Evolutionary conservation across 2,888 invertebrate genomes (phyloP).

Genomic region (Tenthredo amoena): DNA sequence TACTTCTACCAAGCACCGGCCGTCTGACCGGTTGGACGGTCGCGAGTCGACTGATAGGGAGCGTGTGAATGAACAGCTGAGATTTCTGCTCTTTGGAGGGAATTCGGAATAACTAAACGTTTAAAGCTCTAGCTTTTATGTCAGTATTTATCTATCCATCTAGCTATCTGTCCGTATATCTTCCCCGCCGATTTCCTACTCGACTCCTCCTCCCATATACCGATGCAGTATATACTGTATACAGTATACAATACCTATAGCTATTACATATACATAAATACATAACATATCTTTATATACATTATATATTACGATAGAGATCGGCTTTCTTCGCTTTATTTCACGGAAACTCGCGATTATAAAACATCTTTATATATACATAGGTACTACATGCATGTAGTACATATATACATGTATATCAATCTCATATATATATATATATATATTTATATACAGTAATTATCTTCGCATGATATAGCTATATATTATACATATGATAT

Average conservation of each 20-base stretch:
- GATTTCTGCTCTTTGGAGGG: constrained; percentile 70
- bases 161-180: not conserved
- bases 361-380: not conserved
- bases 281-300: not conserved
- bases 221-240: not conserved
- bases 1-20: constrained; percentile 57
- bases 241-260: not conserved
- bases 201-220: not conserved
- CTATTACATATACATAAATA: not conserved
- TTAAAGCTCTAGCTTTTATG: not conserved
- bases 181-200: not conserved
- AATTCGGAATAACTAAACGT: constrained; percentile 28
- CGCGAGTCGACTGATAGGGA: constrained; percentile 73
- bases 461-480: not conserved
- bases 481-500: not conserved
- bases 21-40: constrained; percentile 75
- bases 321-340: not conserved
- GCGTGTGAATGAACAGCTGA: constrained; percentile 73
- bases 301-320: not conserved
- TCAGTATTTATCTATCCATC: not conserved
- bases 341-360: constrained; percentile 33
- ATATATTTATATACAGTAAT: not conserved
- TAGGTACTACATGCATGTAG: not conserved
- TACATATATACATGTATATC: not conserved
- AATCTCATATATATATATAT: not conserved